Base-by-base conservation (phyloP, 2,113 vertebrate species). In the Colius striatus region DNA sequence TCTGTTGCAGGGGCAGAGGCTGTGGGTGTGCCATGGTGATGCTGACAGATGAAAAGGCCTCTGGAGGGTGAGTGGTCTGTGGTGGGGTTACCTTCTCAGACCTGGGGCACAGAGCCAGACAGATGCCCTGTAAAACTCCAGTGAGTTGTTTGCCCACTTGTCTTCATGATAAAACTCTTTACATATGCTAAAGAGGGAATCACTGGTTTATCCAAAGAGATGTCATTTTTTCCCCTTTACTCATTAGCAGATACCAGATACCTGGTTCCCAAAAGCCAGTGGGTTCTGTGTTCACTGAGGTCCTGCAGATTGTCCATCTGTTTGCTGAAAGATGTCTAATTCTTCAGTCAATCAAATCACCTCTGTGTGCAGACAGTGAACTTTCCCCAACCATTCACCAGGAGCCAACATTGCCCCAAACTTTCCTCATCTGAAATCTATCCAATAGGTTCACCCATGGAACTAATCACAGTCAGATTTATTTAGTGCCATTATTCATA, bases 401-500 rank as follows among this genome's bases (percentile, higher is more conserved):
- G 66, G 30, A 70, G 22, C 23, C 61, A 43, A 30, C 74, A 80
- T 60, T 77, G 19, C 53, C 34, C n/a, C 34, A 32, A 81, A 20
- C 34, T 78, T 57, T 75, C 8, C 32, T 87, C 26, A 16, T 84
- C 41, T 55, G 34, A 23, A 41, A 51, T 55, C 65, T 26, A n/a
- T 34, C n/a, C 8, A 2, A 8, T 54, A 92, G 55, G 65, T 70
- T 25, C 38, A 5, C 48, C 48, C 36, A 14, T 25, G 32, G 66
- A 82, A 71, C 38, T 51, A 63, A 75, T 47, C 53, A 71, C 71
- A 91, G 60, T 71, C 66, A 61, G 57, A 84, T 87, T 65, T 73
- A 66, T 92, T 90, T 71, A 77, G 55, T 67, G 43, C 5, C 51
- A 22, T 72, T 89, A 82, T 84, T 91, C 92, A 68, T 29, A 30